Conservation (phyloP, 2,888 invertebrate species). For the Lamproptera curius region DNA sequence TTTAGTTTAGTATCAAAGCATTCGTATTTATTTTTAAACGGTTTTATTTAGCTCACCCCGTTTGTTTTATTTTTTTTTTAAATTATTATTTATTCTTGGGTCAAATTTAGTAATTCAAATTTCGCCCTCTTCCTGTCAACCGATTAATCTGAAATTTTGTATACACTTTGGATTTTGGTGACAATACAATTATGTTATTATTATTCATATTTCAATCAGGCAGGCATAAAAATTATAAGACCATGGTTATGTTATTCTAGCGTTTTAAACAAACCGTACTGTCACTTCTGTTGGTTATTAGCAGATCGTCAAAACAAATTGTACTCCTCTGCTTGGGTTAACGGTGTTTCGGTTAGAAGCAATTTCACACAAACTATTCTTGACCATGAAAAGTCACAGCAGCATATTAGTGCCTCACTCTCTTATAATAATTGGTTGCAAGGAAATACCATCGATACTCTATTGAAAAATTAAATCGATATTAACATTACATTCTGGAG, state of each 20-base stretch:
- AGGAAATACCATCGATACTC: slow-evolving; percentile 28
- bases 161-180: too few species aligned
- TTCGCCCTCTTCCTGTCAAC: slow-evolving; percentile 26
- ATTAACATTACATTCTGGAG: slow-evolving; percentile 27
- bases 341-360: too few species aligned
- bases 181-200: too few species aligned
- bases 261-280: too few species aligned
- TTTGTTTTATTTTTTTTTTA: too few species aligned
- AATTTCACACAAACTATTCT: too few species aligned
- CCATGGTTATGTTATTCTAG: too few species aligned
- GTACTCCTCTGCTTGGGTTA: slow-evolving; percentile 25
- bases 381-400: slow-evolving; percentile 30
- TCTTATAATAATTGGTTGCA: slow-evolving; percentile 29
- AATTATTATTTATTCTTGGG: slow-evolving; percentile 24
- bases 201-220: slow-evolving; percentile 1
- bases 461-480: slow-evolving; percentile 28
- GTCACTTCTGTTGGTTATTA: too few species aligned
- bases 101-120: too few species aligned
- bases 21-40: too few species aligned
- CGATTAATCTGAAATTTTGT: slow-evolving; percentile 29
- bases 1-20: too few species aligned
- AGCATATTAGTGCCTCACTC: slow-evolving; percentile 26
- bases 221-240: slow-evolving; percentile 23
- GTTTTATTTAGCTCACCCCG: too few species aligned
- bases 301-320: slow-evolving; percentile 23